Conservation (phyloP, 2,113 vertebrate species). For the Tringa solitaria region DNA sequence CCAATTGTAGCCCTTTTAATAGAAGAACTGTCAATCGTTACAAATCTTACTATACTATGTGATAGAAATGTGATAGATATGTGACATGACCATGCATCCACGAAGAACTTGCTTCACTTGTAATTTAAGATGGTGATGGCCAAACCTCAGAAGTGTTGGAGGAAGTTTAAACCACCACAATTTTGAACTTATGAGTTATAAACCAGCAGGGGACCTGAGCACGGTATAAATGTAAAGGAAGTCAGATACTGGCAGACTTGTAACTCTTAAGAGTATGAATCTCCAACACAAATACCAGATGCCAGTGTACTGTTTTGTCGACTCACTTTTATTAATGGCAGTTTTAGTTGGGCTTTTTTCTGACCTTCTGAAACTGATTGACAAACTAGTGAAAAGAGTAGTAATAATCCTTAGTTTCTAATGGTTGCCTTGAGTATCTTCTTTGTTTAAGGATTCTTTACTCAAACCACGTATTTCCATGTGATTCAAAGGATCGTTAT, state of each 20-base stretch:
- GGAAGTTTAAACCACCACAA: background rate
- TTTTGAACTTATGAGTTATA: background rate
- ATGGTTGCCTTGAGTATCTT: background rate
- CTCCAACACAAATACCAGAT: background rate
- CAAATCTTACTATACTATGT: background rate
- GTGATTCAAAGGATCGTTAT: background rate
- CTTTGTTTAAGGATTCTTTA: background rate
- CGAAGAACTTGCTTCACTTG: background rate
- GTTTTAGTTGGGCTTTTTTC: background rate
- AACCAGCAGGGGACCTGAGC: background rate
- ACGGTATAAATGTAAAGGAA: background rate
- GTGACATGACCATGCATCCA: background rate
- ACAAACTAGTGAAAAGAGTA: background rate
- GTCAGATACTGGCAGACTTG: background rate
- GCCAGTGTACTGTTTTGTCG: background rate
- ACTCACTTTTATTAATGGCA: background rate
- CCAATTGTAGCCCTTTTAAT: background rate
- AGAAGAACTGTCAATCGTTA: background rate
- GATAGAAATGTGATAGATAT: background rate
- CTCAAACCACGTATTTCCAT: background rate
- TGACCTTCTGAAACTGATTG: background rate
- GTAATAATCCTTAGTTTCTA: background rate
- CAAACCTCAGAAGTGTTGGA: background rate
- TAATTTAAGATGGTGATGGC: background rate
- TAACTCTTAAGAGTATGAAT: background rate